Evolutionary conservation across 2,888 invertebrate genomes (phyloP).

Genomic region (Mesochorus sp.): DNA sequence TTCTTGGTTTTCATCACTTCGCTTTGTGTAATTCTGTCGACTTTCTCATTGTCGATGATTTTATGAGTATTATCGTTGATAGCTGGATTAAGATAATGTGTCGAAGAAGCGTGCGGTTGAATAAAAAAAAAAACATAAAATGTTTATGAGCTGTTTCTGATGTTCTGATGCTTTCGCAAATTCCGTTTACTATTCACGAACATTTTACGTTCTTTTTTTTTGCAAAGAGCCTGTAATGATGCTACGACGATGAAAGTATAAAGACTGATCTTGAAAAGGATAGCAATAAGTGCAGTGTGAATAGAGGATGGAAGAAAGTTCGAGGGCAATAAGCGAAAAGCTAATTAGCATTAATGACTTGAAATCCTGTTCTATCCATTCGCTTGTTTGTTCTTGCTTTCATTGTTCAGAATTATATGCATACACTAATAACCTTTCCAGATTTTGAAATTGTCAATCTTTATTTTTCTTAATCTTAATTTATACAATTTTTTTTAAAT

Average conservation of each 20-base stretch:
- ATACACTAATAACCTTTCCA: neutral
- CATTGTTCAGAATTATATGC: neutral
- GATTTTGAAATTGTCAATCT: neutral
- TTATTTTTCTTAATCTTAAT: neutral
- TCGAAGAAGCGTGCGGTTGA: neutral
- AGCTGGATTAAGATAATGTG: neutral
- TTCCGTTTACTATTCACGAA: too few species aligned
- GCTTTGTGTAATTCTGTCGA: neutral
- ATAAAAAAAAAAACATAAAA: neutral
- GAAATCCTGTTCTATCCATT: neutral
- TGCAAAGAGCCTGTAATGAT: slow-evolving; percentile 8
- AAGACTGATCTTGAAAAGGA: neutral
- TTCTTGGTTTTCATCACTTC: neutral
- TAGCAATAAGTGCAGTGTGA: neutral
- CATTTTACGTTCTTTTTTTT: neutral
- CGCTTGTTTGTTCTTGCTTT: neutral
- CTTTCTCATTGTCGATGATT: neutral
- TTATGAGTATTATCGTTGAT: neutral
- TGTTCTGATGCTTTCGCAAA: too few species aligned
- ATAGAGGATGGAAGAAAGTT: neutral
- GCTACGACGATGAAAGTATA: neutral
- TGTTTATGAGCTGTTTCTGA: too few species aligned
- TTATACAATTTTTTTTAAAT: neutral
- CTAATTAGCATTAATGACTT: slow-evolving; percentile 12
- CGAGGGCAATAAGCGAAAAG: slow-evolving; percentile 17